Evolutionary conservation across 2,888 invertebrate genomes (phyloP).

Genomic region (Cryptophagus acutangulus): DNA sequence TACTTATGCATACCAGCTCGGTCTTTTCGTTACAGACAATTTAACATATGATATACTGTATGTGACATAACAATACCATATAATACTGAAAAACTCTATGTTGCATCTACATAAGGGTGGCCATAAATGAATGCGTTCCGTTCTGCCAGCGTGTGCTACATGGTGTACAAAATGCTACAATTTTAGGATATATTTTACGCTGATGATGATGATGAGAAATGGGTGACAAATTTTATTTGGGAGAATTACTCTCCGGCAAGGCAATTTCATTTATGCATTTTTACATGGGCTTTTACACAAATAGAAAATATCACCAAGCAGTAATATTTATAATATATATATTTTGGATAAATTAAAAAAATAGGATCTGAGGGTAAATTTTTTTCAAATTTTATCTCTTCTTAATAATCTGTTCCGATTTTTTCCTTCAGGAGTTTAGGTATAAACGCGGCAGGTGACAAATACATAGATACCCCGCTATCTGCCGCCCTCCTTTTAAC

Average conservation of each 20-base stretch:
- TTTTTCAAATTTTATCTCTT: too few species aligned
- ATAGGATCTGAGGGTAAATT: too few species aligned
- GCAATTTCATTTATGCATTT: too few species aligned
- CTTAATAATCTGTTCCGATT: too few species aligned
- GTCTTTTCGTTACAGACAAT: constrained; percentile 35
- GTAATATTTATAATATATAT: too few species aligned
- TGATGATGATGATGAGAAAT: constrained; percentile 17
- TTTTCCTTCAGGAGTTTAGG: too few species aligned
- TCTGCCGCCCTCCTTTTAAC: constrained; percentile 15
- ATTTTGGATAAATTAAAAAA: too few species aligned
- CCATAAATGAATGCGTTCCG: not conserved
- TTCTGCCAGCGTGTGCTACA: constrained; percentile 8
- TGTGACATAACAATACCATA: constrained; percentile 32
- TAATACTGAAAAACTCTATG: constrained; percentile 11
- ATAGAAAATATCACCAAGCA: too few species aligned
- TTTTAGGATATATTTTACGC: constrained; percentile 17
- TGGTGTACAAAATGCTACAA: constrained; percentile 18
- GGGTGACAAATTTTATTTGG: constrained; percentile 23
- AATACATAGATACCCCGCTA: constrained; percentile 21
- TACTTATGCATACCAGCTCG: constrained; percentile 21
- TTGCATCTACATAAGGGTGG: not conserved
- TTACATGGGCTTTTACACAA: too few species aligned
- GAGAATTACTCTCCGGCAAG: too few species aligned
- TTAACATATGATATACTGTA: constrained; percentile 40
- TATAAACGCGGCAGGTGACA: constrained; percentile 26